Conservation (phyloP, 2,888 invertebrate species). For the Cerceris ruficornis region DNA sequence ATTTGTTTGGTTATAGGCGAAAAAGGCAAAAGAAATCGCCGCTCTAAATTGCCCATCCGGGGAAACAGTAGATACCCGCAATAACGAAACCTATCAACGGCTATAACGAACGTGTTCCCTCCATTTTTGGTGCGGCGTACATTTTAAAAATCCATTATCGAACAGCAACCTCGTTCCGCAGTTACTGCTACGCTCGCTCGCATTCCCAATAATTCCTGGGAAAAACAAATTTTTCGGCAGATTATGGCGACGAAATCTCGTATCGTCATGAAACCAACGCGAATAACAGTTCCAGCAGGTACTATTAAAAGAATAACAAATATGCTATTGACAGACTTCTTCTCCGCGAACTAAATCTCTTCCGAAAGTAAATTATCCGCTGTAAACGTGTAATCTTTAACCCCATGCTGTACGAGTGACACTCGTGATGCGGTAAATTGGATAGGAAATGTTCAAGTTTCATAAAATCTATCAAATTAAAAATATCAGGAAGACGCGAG, state of each 20-base stretch:
- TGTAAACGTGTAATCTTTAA: too few relatives aligned
- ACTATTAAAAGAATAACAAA: not conserved
- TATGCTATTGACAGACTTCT: not conserved
- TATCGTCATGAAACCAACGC: constrained; percentile 26
- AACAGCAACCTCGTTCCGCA: constrained; percentile 20
- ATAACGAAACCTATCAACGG: constrained; percentile 7
- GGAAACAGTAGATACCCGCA: not conserved
- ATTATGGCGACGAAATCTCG: constrained; percentile 4
- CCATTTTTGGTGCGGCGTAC: constrained; percentile 16
- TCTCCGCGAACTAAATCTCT: not conserved
- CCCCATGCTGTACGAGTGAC: too few relatives aligned
- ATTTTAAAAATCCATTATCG: constrained; percentile 37
- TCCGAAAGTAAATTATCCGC: too few relatives aligned
- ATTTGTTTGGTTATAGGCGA: too few relatives aligned
- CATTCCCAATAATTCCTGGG: constrained; percentile 17
- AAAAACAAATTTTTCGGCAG: not conserved
- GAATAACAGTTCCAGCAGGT: not conserved
- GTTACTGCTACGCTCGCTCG: not conserved
- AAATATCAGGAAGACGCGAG: too few relatives aligned
- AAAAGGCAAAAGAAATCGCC: not conserved
- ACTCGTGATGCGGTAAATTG: too few relatives aligned
- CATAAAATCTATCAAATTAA: too few relatives aligned
- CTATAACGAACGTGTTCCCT: constrained; percentile 10
- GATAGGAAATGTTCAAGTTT: too few relatives aligned
- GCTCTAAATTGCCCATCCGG: not conserved